Base-by-base conservation (phyloP, 2,113 vertebrate genomes). In the Ictidomys tridecemlineatus region DNA sequence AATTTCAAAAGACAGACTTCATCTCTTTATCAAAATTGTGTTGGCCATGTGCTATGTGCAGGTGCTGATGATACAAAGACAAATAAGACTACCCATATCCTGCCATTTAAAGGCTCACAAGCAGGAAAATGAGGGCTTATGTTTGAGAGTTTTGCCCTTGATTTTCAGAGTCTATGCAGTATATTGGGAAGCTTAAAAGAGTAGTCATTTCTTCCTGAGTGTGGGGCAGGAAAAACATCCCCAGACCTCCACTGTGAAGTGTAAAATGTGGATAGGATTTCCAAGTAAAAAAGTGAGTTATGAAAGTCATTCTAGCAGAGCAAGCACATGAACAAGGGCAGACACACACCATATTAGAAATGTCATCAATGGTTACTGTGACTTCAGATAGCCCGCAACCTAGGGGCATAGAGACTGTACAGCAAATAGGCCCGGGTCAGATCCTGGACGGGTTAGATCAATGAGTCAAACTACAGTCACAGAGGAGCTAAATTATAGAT, bases 1-100 rank as follows among this genome's bases (percentile, higher is more conserved):
- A 65, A 69, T 95, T 92, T 97, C 65, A 95, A 87, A 97, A 89
- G 51, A 89, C 18, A 72, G 39, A 51, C 48, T 74, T 72, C 30
- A 76, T 73, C 83, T 94, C 34, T 79, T 94, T 51, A 93, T 94
- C 58, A 79, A 73, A 86, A 89, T 74, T 76, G 58, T 95, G 17
- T 94, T 92, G 72, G 20, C 78, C 67, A 58, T 48, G 30, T 84
- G 58, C 42, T 78, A 51, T 77, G 63, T 91, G 22, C 39, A 95
- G 61, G 61, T 85, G 73, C 48, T 83, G 28, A 58, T 83, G 74
- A 86, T 85, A 69, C 11, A 82, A 94, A 53, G 85, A 78, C 42
- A 96, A 61, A 53, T 24, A 74, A 85, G 28, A 79, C 14, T 18
- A 72, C 65, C 58, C 28, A 32, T 26, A 67, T 42, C 5, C 18